Percentiles rank a stretch among this genome's conserved stretches.
These are phyloP conservation scores for Falco naumanni DNA, from an alignment of 2,797 vertebrate species.

Conservation along the genomic window DNA sequence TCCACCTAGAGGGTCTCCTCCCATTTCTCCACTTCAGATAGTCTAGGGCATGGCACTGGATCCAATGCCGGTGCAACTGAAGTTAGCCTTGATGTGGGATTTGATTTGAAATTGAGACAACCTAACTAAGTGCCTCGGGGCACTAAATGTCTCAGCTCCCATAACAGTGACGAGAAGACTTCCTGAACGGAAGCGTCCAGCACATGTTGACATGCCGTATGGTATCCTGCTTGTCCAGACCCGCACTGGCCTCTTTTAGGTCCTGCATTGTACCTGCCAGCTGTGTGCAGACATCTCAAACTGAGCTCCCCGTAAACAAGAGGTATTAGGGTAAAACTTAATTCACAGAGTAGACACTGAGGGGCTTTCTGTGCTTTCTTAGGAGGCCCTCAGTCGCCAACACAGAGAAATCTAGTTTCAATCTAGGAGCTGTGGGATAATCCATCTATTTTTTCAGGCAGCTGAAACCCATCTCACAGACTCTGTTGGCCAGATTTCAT, in stretches of 20 bases:
- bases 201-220: background rate
- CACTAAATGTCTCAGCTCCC: accelerated
- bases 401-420: background rate
- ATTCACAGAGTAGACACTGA: background rate
- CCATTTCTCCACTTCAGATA: background rate
- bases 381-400: background rate
- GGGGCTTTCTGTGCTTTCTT: background rate
- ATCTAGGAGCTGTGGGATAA: background rate
- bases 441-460: background rate
- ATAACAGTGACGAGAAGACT: background rate
- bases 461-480: background rate
- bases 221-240: background rate
- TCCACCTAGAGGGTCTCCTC: background rate
- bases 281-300: background rate
- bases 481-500: background rate
- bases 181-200: background rate
- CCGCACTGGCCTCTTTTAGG: background rate
- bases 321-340: background rate
- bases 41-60: background rate
- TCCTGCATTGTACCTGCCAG: background rate
- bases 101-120: background rate
- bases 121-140: background rate
- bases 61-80: background rate
- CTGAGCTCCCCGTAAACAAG: background rate
- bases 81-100: background rate